These are phyloP conservation scores for Polyommatus iphigenia DNA, from an alignment of 2,888 invertebrate species.

Conservation along the genomic window DNA sequence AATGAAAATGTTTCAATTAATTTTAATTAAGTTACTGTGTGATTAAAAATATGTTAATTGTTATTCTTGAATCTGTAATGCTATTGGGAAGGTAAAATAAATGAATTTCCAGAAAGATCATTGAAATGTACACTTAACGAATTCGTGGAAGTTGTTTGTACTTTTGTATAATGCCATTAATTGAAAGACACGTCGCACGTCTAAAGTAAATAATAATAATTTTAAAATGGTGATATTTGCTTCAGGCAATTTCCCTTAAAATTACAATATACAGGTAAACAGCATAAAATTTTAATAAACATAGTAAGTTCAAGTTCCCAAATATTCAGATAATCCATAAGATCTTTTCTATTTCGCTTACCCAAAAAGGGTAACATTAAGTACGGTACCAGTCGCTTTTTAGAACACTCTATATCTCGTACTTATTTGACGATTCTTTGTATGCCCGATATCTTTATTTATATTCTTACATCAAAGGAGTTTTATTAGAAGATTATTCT, in stretches of 20 bases:
- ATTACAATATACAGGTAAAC: neutral
- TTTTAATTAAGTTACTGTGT: neutral
- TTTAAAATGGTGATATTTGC: neutral
- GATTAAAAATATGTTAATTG: neutral
- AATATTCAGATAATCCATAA: too few species aligned
- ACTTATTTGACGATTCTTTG: constrained; percentile 25
- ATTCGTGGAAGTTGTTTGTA: neutral
- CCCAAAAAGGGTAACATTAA: neutral
- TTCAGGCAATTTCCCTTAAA: neutral
- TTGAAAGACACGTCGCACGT: neutral
- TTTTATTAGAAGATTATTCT: constrained; percentile 10
- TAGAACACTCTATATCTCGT: constrained; percentile 1
- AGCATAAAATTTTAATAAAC: neutral
- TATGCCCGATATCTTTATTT: constrained; percentile 29
- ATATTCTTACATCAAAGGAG: neutral
- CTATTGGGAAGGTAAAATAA: neutral
- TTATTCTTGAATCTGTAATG: neutral
- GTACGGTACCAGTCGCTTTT: neutral
- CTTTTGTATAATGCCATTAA: neutral
- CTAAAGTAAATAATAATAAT: neutral
- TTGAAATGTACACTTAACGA: neutral
- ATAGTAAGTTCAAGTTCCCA: too few species aligned
- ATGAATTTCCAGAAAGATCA: neutral
- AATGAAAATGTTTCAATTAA: neutral
- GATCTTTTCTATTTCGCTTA: too few species aligned